A percentile compares a stretch with the other conserved stretches of the same genome.
Conservation (phyloP, 2,888 invertebrate species). For the Polietes domitor region DNA sequence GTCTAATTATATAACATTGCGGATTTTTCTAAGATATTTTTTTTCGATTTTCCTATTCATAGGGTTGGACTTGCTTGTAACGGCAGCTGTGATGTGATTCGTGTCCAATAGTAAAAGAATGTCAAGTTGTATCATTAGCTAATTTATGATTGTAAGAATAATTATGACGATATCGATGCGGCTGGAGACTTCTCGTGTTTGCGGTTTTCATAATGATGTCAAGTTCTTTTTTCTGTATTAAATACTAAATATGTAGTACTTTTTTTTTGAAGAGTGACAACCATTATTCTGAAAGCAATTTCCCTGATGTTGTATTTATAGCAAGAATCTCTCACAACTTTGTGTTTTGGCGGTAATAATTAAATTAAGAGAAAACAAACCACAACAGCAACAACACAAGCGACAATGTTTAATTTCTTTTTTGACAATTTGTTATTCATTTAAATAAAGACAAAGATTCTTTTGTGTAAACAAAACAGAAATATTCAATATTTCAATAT, state of each 20-base stretch:
- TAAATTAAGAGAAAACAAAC: neutral
- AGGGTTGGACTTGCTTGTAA: too few species aligned
- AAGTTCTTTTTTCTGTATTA: too few species aligned
- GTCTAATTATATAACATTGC: too few species aligned
- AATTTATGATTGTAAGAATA: neutral
- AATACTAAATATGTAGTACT: neutral
- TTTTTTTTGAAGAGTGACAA: neutral
- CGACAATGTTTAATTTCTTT: neutral
- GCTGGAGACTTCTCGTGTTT: neutral
- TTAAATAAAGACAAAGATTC: neutral
- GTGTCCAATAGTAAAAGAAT: too few species aligned
- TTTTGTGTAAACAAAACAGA: constrained; percentile 21
- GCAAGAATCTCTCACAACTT: neutral
- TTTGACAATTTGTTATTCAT: neutral
- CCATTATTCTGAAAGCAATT: neutral
- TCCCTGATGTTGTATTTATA: neutral
- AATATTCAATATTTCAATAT: neutral
- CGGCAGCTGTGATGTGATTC: too few species aligned
- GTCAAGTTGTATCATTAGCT: too few species aligned
- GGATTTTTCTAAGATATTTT: too few species aligned
- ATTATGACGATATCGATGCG: neutral
- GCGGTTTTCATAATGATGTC: neutral
- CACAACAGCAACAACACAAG: neutral
- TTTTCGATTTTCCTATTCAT: too few species aligned
- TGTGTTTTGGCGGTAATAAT: neutral